Evolutionary conservation across 2,888 invertebrate genomes (phyloP), one percentile per base, ranked within the genome.

Genomic region (Steinernema hermaphroditum): DNA sequence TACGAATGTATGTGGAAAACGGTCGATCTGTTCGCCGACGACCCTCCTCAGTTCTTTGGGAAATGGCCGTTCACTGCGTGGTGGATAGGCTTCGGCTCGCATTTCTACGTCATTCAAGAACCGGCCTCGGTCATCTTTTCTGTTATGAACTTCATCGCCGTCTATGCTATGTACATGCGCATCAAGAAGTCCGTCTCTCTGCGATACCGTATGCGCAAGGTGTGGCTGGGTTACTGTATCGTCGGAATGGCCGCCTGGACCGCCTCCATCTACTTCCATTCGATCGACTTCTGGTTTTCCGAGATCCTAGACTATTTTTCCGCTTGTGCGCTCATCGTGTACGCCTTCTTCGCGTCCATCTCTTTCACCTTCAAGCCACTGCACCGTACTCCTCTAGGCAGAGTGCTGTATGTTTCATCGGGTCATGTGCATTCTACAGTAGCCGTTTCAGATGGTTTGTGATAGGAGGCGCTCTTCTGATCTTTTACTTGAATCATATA

Each of bases 21-120:
- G 0, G 78, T 81, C 16, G 78, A 75, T 12, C 19, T 68, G 16
- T 84, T 82, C 46, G 70, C 37, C 50, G 34, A 6, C 71, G 77
- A 14, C 82, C 83, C 24, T 44, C 41, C 43, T 9, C 82, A 84
- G 50, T 84, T 84, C 57, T 81, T 78, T 68, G 84, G 84, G 34
- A 84, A 84, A 80, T 84, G 84, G 84, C 83, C 83, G 2, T 84
- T 84, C 62, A 8, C 50, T 0, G 77, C 83, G 8, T 62, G 80
- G 6, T 69, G 71, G 37, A 27, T 80, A n/a, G 70, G 76, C n/a
- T 71, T 78, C 12, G 77, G 74, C 9, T 37, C 69, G 19, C 69
- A 82, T 27, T 70, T 70, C 46, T 41, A 74, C 16, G 69, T 75
- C 1, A 69, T 82, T 19, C 81, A 80, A 69, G 84, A 84, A 71